phyloP scores from a whole-genome alignment of 2,888 invertebrate species.

The Tenodera sinensis region DNA sequence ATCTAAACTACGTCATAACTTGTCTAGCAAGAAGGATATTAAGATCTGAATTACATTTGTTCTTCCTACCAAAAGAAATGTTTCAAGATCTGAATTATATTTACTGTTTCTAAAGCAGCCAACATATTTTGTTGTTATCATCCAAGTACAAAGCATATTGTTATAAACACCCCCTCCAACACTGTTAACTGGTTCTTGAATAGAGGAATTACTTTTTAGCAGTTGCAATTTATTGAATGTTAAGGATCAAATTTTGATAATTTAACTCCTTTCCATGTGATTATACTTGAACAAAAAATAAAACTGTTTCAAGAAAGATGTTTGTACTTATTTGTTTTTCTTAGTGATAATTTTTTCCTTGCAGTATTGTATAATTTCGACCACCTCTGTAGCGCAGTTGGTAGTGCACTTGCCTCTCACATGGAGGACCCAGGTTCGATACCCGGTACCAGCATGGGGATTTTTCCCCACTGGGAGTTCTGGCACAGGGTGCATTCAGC shows the following conservation, averaged over 20 bases:
- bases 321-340: not conserved
- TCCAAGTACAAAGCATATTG: not conserved
- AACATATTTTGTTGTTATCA: not conserved
- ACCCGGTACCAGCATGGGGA: too few relatives aligned
- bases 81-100: not conserved
- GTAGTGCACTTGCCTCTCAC: too few relatives aligned
- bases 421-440: too few relatives aligned
- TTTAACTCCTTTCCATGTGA: not conserved
- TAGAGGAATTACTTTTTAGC: not conserved
- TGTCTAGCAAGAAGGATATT: not conserved
- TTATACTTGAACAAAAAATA: not conserved
- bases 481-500: too few relatives aligned
- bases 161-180: not conserved
- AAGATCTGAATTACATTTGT: not conserved
- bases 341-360: too few relatives aligned
- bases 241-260: not conserved
- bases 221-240: not conserved
- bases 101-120: not conserved
- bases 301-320: not conserved
- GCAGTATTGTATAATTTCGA: too few relatives aligned
- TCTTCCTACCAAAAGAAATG: slow-evolving; percentile 37
- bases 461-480: too few relatives aligned
- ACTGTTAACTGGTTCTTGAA: not conserved
- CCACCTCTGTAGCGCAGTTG: too few relatives aligned
- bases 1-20: not conserved